Base-by-base conservation (phyloP, 2,888 invertebrate genomes). In the Uropetala carovei region DNA sequence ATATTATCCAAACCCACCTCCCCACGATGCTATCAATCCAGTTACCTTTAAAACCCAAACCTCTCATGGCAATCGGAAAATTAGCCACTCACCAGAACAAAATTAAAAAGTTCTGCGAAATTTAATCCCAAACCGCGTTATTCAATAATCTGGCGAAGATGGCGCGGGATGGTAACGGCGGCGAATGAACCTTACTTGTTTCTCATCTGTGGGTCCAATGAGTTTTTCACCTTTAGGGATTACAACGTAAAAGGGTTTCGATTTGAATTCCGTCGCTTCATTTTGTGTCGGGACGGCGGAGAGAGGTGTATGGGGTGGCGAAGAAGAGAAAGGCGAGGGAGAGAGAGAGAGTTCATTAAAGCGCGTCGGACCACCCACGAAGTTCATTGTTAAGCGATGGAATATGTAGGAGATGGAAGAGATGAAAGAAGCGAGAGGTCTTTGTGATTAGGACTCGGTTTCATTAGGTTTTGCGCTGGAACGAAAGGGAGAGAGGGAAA, bases 181-280 rank as follows among this genome's bases (percentile, higher is more conserved):
- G 75, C 75, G 27, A 75, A 75, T 27, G 75, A 75, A 27, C 27
- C 27, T 68, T 68, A 10, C n/a, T 7, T 75, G 22, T 14, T 27
- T 13, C 75, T 75, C 27, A 75, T 22, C 22, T 10, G 5, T 43
- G 43, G 3, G 3, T 18, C 27, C 75, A 11, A 75, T 3, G 75
- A 22, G 75, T 27, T 75, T 43, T 75, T 75, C 75, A 75, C 75
- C 75, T 75, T 75, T 14, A 75, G 75, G 75, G 75, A 75, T 75
- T 75, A 75, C 22, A 27, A 22, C 75, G 18, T 75, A 75, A 75
- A 75, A 75, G 75, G 75, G 75, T 75, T 75, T 75, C 75, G 11
- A 75, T 75, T 75, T 75, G 75, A 75, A 75, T 75, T 27, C 75
- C 22, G 68, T 68, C 68, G 68, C 68, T 68, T 68, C n/a, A 68